Percentiles rank a stretch among this genome's conserved stretches.
Evolutionary conservation across 2,113 vertebrate species (phyloP).

Genomic region (Turnix velox): DNA sequence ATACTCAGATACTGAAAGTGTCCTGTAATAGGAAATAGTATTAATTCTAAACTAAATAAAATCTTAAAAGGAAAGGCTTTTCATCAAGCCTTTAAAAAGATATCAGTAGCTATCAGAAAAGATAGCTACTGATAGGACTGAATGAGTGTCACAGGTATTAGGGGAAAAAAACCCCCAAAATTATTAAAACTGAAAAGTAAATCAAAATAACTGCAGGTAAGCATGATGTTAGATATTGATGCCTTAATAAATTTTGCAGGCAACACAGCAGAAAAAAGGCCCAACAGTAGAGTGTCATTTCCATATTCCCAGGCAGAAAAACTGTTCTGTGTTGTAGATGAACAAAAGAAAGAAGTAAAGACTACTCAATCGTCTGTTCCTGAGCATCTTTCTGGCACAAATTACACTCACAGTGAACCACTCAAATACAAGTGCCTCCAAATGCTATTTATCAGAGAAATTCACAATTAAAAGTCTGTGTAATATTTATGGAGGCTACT

Average conservation of each 20-base stretch:
- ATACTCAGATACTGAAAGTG: neutral
- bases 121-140: neutral
- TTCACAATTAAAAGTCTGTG: conserved; percentile 5
- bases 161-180: neutral
- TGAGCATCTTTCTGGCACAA: conserved; percentile 1
- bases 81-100: neutral
- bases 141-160: neutral
- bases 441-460: conserved; percentile 33
- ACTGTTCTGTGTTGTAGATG: neutral
- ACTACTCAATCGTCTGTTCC: neutral
- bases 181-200: neutral
- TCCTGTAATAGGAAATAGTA: neutral
- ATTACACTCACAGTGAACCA: neutral
- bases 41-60: too few relatives aligned
- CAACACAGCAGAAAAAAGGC: neutral
- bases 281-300: neutral
- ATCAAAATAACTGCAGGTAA: neutral
- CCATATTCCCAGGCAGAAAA: neutral
- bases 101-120: too few relatives aligned
- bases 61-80: too few relatives aligned
- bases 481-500: conserved; percentile 51
- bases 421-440: neutral
- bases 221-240: neutral
- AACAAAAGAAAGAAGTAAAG: neutral
- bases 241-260: neutral